Evolutionary conservation across 2,113 vertebrate species (phyloP), one percentile per base, ranked within the genome.

Genomic region (Cnemophilus loriae): DNA sequence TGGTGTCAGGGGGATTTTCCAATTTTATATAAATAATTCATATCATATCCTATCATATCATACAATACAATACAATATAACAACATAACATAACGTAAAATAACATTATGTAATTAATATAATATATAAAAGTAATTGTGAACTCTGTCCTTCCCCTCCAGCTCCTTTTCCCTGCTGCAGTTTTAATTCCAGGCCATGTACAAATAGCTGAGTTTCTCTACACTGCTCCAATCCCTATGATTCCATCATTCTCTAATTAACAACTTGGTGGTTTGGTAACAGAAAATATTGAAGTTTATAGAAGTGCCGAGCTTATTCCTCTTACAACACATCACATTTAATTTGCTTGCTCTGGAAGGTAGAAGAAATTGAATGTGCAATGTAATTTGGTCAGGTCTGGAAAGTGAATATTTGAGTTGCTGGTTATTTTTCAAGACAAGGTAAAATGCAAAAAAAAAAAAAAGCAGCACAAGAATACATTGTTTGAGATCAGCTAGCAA

Each of bases 321-420:
- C 88, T 93, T 49, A 28, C 42, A 90, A 39, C 33, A 94, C 33
- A 80, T 83, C 79, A 81, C 88, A 71, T 90, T 84, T 81, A 80
- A 49, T 95, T 95, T 83, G 30, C 67, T 89, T 81, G 42, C 84
- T 92, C 91, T 8, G 30, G 83, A 95, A 81, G 64, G 86, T 20
- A 95, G 90, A 94, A 96, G 85, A 86, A 93, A 93, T 90, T 70
- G 71, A 70, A 95, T 52, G 83, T 84, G 50, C 60, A 93, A 53
- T 85, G 49, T 69, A 92, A 88, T 90, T 94, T 93, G 85, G 75
- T 83, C 92, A 90, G 42, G 61, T 87, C 79, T 76, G 46, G 67
- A 76, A 82, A 76, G 53, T 37, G 90, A 96, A 85, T 94, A 90
- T 93, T 91, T 56, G 49, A 82, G 41, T 61, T 75, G 28, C 35